Conservation (phyloP, 2,797 vertebrate genomes). For the Mus minutoides region DNA sequence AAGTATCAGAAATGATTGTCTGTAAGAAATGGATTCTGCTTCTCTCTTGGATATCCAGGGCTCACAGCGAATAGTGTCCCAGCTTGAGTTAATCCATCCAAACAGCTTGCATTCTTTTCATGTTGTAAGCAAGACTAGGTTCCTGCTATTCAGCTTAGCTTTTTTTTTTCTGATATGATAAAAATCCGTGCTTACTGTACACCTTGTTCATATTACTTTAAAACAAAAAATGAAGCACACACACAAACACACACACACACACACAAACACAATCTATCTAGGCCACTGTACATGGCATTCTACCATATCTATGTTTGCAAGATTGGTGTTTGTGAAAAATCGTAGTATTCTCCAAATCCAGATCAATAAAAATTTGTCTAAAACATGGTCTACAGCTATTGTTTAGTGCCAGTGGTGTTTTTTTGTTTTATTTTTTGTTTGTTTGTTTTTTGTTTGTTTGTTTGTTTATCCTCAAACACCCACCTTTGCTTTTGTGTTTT, state of each 20-base stretch:
- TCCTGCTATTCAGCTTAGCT: not conserved
- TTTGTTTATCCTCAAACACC: not conserved
- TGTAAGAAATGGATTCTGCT: not conserved
- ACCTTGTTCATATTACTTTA: not conserved
- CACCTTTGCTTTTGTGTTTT: not conserved
- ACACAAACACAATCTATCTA: not conserved
- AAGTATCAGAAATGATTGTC: conserved; percentile 5
- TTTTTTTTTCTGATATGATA: conserved; percentile 1
- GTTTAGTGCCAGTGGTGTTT: not conserved
- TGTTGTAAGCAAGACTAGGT: not conserved
- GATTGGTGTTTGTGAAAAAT: not conserved
- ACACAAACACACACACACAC: not conserved
- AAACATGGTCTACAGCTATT: not conserved
- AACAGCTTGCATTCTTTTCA: not conserved
- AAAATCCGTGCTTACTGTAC: not conserved
- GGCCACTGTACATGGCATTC: rapidly evolving
- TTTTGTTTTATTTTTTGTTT: too few species aligned
- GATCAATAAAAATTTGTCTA: not conserved
- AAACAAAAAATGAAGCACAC: not conserved
- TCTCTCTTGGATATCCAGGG: not conserved
- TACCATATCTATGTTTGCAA: not conserved
- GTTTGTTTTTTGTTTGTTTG: too few species aligned
- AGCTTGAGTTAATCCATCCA: not conserved
- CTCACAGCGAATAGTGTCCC: not conserved
- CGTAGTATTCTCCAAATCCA: not conserved